phyloP scores from a whole-genome alignment of 2,888 invertebrate species.

The Allolobophora icterica region DNA sequence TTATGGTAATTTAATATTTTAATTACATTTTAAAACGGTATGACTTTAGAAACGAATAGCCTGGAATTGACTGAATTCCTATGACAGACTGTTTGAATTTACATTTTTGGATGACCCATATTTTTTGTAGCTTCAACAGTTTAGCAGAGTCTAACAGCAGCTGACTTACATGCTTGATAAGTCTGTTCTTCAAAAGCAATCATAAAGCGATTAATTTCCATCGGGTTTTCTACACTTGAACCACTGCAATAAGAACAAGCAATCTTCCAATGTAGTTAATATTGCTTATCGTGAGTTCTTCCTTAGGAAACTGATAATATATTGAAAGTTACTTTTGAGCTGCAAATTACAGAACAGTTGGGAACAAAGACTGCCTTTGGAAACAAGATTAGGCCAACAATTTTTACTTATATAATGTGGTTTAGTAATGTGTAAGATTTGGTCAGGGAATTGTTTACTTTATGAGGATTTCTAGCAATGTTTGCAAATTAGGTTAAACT shows the following conservation, averaged over 20 bases:
- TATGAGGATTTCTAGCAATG: background rate
- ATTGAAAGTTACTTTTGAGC: background rate
- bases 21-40: background rate
- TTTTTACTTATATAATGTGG: background rate
- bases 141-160: background rate
- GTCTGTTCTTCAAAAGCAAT: background rate
- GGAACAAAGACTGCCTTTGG: background rate
- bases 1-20: background rate
- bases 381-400: background rate
- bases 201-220: background rate
- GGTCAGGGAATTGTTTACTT: background rate
- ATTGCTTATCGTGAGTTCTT: background rate
- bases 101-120: background rate
- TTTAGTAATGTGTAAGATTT: background rate
- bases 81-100: background rate
- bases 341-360: background rate
- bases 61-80: background rate
- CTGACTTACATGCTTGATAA: background rate
- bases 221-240: constrained; percentile 12
- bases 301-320: background rate
- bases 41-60: background rate
- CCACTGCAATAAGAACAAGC: constrained; percentile 10
- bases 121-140: background rate
- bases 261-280: background rate
- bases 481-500: background rate